A percentile compares a stretch with the other conserved stretches of the same genome.
These are phyloP conservation scores for Tribolium castaneum DNA, from an alignment of 1,140 invertebrate genomes.

Conservation along the genomic window DNA sequence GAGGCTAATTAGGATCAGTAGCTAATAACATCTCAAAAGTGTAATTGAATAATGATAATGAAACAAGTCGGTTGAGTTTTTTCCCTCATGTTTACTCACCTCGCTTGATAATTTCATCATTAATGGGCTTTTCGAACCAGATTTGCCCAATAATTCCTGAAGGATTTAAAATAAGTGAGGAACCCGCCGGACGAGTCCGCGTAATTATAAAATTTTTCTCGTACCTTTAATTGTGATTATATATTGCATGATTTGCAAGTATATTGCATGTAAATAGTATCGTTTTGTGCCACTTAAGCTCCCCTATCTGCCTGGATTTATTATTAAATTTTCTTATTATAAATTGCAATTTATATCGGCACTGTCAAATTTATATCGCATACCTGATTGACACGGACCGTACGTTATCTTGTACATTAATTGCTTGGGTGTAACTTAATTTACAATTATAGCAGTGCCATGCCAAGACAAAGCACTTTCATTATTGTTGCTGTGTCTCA, in stretches of 20 bases:
- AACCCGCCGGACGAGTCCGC: constrained; percentile 8
- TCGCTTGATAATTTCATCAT: background rate
- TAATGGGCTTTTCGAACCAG: constrained; percentile 9
- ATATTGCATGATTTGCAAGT: constrained; percentile 28
- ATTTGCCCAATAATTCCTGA: constrained; percentile 5
- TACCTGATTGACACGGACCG: constrained; percentile 44
- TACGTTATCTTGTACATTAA: constrained; percentile 43
- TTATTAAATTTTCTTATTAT: constrained; percentile 23
- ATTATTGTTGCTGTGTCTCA: constrained; percentile 30
- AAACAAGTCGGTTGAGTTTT: constrained; percentile 1
- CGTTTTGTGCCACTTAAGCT: constrained; percentile 11
- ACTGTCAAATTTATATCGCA: constrained; percentile 41
- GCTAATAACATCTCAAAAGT: background rate
- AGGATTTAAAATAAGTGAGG: constrained; percentile 1
- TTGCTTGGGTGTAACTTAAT: constrained; percentile 47
- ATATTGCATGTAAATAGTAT: constrained; percentile 15
- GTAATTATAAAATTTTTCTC: constrained; percentile 25
- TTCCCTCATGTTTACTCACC: background rate
- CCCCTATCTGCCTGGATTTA: constrained; percentile 3
- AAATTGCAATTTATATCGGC: constrained; percentile 17
- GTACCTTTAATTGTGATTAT: constrained; percentile 26
- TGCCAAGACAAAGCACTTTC: constrained; percentile 35
- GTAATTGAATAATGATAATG: constrained; percentile 23
- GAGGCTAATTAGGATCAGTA: background rate
- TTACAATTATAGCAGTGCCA: constrained; percentile 42